Evolutionary conservation across 2,797 vertebrate genomes (phyloP).

Genomic region (Scolopax rusticola): DNA sequence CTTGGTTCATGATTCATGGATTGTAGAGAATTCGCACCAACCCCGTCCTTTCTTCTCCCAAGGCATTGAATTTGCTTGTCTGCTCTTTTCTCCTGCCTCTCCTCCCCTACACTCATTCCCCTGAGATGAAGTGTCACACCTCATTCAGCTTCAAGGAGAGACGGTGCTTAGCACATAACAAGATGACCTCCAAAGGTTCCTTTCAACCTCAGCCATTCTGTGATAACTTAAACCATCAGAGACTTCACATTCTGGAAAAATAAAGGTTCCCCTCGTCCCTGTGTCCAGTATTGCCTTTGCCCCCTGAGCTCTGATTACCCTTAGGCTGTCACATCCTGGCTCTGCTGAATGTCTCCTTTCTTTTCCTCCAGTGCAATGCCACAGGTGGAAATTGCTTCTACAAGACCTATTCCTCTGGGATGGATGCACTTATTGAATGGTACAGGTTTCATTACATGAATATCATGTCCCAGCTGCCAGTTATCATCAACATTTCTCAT

Average conservation of each 20-base stretch:
- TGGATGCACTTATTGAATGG: conserved; percentile 69
- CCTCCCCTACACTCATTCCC: background rate
- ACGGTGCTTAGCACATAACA: background rate
- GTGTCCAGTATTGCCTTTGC: background rate
- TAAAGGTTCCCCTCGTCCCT: background rate
- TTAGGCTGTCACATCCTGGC: background rate
- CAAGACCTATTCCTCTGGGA: conserved; percentile 50
- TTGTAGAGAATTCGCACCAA: background rate
- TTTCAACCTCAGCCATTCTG: background rate
- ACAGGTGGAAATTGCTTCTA: conserved; percentile 68
- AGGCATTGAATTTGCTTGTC: background rate
- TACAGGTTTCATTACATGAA: conserved; percentile 78
- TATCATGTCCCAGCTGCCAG: conserved; percentile 67
- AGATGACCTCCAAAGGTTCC: background rate
- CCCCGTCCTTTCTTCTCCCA: background rate
- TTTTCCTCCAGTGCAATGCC: conserved; percentile 66
- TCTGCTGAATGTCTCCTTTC: background rate
- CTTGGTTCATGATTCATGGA: background rate
- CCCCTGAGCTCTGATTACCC: background rate
- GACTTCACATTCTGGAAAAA: background rate
- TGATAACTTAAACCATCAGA: background rate
- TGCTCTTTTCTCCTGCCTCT: background rate
- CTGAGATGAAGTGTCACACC: background rate
- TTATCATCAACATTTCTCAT: background rate
- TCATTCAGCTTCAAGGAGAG: background rate